Evolutionary conservation across 30 jellyfish, hydroid and myxozoan species (phyloP), one percentile per base, ranked within the genome.

Genomic region (Sanderia malayensis): DNA sequence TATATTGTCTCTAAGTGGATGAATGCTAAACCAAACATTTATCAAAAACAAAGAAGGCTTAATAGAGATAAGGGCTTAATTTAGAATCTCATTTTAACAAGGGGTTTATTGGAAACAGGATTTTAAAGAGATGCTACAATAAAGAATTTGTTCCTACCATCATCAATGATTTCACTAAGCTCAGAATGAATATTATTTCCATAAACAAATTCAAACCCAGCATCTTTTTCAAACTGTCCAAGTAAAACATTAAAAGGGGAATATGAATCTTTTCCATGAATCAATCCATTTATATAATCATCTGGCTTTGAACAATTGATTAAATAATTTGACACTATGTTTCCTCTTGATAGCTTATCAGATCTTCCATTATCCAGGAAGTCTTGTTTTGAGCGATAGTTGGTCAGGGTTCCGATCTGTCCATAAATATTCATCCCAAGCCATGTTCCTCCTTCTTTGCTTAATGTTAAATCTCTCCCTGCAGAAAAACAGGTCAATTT

Each of bases 361-460:
- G 65, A 4, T 2, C 10, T n/a, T 1, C 18, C 44, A 44, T 3
- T 45, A 0, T n/a, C 18, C 62, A 4, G 0, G 24, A 9, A 15
- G 33, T 46, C 73, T 45, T 55, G 8, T 1, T 33, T 33, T 19
- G 37, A 45, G 15, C 95, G 52, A 31, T 60, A 64, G 61, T 89
- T 89, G 9, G 97, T 89, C 41, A 89, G 53, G 55, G 58, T 64
- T 13, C 95, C 92, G 44, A 89, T 24, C 21, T 71, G 55, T 32
- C 97, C 97, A 46, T 13, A 1, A 29, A 46, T 77, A 25, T 86
- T 58, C 57, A 82, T 61, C 15, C 86, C 97, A n/a, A 89, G 72
- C 97, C 97, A 89, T 15, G 95, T 37, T 10, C 97, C 97, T 31
- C 97, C 97, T 47, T 70, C 95, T 46, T 31, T 49, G 33, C 83